Conservation (phyloP, 2,888 invertebrate species). For the Lycophotia porphyrea region DNA sequence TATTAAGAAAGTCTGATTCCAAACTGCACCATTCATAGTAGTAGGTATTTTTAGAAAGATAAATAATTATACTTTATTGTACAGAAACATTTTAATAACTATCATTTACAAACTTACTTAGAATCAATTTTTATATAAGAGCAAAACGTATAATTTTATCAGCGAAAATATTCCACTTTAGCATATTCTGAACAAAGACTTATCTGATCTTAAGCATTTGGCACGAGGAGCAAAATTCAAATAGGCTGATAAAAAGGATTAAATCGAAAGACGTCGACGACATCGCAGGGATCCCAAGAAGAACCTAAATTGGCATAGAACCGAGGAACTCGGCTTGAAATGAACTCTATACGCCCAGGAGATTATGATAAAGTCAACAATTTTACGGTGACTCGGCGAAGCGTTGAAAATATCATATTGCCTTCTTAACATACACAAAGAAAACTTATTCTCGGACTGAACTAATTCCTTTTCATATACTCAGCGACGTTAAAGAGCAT, state of each 20-base stretch:
- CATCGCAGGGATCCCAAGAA: conserved; percentile 36
- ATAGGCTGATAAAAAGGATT: conserved; percentile 54
- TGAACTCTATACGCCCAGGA: conserved; percentile 55
- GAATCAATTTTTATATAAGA: no score
- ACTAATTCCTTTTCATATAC: conserved; percentile 66
- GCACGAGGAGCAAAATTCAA: conserved; percentile 43
- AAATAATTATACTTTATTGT: background rate
- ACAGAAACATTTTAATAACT: background rate
- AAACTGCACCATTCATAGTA: background rate
- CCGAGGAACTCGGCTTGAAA: conserved; percentile 44
- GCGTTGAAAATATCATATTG: conserved; percentile 52
- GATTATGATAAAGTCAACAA: conserved; percentile 60
- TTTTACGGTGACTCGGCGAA: conserved; percentile 53
- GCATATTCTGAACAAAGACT: conserved; percentile 2
- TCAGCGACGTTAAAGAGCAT: conserved; percentile 68
- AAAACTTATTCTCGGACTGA: conserved; percentile 66
- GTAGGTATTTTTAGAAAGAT: background rate
- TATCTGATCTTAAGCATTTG: conserved; percentile 34
- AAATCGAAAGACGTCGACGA: conserved; percentile 48
- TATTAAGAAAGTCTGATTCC: conserved; percentile 10
- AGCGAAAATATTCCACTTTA: background rate
- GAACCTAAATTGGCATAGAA: conserved; percentile 57
- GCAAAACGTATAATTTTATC: background rate
- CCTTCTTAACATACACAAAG: conserved; percentile 44
- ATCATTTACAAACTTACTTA: no score